Conservation (phyloP, 2,113 vertebrate genomes). For the Dasyornis broadbenti region DNA sequence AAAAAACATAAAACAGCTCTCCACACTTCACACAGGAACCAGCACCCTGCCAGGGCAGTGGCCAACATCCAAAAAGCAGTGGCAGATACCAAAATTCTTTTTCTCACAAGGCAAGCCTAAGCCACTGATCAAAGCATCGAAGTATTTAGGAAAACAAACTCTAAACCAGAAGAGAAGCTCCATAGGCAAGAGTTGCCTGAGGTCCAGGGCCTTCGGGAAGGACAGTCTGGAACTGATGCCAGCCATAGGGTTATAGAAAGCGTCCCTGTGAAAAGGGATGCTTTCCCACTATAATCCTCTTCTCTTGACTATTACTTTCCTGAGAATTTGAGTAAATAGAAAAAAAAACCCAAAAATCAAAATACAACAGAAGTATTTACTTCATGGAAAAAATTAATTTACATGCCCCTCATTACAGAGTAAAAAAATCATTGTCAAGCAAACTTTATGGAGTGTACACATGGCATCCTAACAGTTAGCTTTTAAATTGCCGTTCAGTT, state of each 20-base stretch:
- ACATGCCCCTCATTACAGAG: not conserved
- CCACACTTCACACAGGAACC: fast-evolving
- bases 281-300: not conserved
- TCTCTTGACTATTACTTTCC: not conserved
- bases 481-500: not conserved
- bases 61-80: not conserved
- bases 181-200: not conserved
- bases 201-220: not conserved
- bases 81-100: not conserved
- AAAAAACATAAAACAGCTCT: not conserved
- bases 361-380: not conserved
- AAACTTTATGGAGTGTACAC: not conserved
- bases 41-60: not conserved
- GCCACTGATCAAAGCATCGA: not conserved
- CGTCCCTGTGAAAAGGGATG: not conserved
- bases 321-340: not conserved
- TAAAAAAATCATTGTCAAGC: not conserved
- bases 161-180: not conserved
- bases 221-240: not conserved
- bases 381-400: not conserved
- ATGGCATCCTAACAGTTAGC: not conserved
- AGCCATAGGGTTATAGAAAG: not conserved
- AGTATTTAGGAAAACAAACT: not conserved
- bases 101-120: not conserved
- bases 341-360: not conserved